Percentiles rank a stretch among this genome's conserved stretches.
Evolutionary conservation across 2,888 invertebrate genomes (phyloP).

Genomic region (Euzetes globulus): DNA sequence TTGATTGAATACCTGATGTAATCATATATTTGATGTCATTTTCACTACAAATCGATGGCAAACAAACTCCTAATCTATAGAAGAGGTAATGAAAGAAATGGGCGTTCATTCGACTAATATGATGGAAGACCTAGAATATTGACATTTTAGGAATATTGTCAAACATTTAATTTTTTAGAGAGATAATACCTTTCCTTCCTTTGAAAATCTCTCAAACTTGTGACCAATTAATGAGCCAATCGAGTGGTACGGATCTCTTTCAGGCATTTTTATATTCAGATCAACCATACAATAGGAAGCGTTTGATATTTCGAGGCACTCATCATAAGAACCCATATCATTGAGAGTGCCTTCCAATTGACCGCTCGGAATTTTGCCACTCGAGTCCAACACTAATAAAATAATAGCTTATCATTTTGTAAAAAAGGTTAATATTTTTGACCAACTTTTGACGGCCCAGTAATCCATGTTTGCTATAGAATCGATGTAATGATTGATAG

Average conservation of each 20-base stretch:
- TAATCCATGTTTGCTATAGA: neutral
- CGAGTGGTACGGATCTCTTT: neutral
- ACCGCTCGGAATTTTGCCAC: slow-evolving; percentile 43
- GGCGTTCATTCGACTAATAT: neutral
- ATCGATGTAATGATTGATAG: neutral
- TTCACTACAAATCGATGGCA: neutral
- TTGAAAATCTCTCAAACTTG: neutral
- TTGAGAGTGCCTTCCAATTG: slow-evolving; percentile 46
- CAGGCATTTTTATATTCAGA: neutral
- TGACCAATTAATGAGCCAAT: neutral
- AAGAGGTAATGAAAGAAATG: neutral
- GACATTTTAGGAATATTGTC: no score
- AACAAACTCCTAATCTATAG: neutral
- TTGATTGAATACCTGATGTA: neutral
- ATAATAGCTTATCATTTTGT: no score
- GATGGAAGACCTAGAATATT: neutral
- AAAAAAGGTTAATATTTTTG: no score
- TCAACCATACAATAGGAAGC: neutral
- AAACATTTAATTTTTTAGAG: no score
- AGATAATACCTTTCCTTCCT: neutral
- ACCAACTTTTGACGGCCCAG: neutral
- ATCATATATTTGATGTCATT: neutral
- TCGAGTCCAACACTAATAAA: neutral
- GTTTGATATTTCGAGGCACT: slow-evolving; percentile 42
- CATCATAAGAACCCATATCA: slow-evolving; percentile 47